Conservation (phyloP, 2,797 vertebrate species). For the Sebastes nivosus region DNA sequence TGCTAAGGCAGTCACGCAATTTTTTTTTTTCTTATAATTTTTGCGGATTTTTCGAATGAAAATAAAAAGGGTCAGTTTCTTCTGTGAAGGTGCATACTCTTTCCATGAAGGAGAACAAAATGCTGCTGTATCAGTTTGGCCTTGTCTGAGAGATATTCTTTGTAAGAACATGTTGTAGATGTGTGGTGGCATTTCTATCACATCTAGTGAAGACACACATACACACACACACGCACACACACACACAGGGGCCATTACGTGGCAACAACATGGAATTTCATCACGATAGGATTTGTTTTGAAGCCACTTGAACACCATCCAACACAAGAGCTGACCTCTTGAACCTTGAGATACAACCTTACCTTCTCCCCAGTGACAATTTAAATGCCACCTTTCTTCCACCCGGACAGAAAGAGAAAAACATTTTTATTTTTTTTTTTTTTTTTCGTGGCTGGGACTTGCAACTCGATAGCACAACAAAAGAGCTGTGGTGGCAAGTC, state of each 20-base stretch:
- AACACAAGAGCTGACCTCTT: conserved; percentile 80
- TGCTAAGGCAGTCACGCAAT: neutral
- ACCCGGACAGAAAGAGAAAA: conserved; percentile 57
- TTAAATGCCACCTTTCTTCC: conserved; percentile 85
- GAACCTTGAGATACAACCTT: conserved; percentile 78
- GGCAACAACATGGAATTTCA: conserved; percentile 77
- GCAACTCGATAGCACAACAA: conserved; percentile 87
- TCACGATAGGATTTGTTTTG: conserved; percentile 77
- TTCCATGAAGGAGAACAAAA: neutral
- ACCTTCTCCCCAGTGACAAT: conserved; percentile 77
- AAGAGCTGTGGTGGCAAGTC: conserved; percentile 82
- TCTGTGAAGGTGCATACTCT: neutral
- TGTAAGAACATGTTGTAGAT: conserved; percentile 45
- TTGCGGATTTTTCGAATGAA: neutral
- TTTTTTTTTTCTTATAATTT: neutral
- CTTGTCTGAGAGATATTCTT: conserved; percentile 25
- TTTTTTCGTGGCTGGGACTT: conserved; percentile 67
- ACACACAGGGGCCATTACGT: conserved; percentile 22
- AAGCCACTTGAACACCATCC: conserved; percentile 74
- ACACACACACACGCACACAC: neutral
- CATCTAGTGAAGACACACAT: conserved; percentile 17
- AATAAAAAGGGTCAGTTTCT: neutral
- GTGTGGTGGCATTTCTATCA: conserved; percentile 52
- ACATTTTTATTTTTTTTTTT: conserved; percentile 33
- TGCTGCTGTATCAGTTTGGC: conserved; percentile 17